phyloP scores from a whole-genome alignment of 1,140 invertebrate genomes.

The Drosophila kikkawai region DNA sequence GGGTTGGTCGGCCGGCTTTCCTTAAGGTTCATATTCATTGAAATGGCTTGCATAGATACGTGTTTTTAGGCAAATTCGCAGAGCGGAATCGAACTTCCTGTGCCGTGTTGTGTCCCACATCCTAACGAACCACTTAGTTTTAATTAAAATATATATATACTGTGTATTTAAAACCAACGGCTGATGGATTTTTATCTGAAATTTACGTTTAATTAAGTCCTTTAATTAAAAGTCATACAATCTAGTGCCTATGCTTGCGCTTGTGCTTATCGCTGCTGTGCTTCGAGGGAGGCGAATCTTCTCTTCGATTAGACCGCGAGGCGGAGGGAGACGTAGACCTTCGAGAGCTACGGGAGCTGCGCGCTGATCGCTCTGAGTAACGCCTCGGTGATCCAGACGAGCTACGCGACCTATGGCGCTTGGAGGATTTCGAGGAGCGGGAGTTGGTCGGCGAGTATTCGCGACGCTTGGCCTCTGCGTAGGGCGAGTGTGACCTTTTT shows the following conservation, averaged over 20 bases:
- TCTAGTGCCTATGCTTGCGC: conserved; percentile 73
- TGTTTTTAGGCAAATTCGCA: conserved; percentile 70
- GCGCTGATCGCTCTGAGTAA: conserved; percentile 57
- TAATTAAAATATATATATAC: conserved; percentile 45
- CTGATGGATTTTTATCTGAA: conserved; percentile 22
- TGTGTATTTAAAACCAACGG: conserved; percentile 46
- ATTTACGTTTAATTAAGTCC: neutral
- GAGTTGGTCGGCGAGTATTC: conserved; percentile 43
- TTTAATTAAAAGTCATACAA: neutral
- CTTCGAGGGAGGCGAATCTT: conserved; percentile 49
- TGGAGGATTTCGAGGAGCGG: conserved; percentile 62
- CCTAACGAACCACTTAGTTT: conserved; percentile 43
- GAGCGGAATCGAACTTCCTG: conserved; percentile 58
- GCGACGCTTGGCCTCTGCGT: conserved; percentile 48
- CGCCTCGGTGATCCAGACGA: conserved; percentile 71
- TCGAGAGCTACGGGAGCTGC: conserved; percentile 56
- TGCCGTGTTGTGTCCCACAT: conserved; percentile 37
- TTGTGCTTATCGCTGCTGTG: conserved; percentile 72
- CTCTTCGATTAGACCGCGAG: conserved; percentile 43
- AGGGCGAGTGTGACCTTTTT: conserved; percentile 78
- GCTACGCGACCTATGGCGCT: conserved; percentile 74
- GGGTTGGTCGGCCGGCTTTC: conserved; percentile 50
- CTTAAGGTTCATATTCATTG: conserved; percentile 51
- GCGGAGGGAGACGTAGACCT: conserved; percentile 37
- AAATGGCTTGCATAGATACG: conserved; percentile 50